Evolutionary conservation across 64 coral and sea anemone genomes (phyloP).

Genomic region (Actinia equina): DNA sequence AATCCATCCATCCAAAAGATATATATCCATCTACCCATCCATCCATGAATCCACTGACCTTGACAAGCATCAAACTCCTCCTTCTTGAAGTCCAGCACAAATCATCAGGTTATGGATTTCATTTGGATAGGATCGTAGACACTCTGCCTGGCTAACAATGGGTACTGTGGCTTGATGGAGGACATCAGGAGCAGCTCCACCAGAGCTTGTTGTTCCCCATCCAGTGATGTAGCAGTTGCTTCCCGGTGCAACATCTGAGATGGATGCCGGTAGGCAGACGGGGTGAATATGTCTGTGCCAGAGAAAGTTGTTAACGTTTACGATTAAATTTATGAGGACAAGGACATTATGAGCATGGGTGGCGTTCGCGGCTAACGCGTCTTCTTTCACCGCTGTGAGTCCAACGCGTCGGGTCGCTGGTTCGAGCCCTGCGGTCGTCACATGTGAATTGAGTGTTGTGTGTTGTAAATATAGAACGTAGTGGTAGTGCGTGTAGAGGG

Average conservation of each 20-base stretch:
- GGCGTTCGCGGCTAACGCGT: too few relatives aligned
- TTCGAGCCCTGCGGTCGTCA: too few relatives aligned
- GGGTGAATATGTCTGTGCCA: constrained; percentile 27
- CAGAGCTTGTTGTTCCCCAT: constrained; percentile 44
- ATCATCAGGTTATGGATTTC: constrained; percentile 35
- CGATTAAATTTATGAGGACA: neutral
- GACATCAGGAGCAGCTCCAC: constrained; percentile 14
- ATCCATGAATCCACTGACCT: neutral
- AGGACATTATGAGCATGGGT: too few relatives aligned
- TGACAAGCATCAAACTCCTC: constrained; percentile 58
- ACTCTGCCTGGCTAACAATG: constrained; percentile 24
- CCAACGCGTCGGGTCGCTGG: too few relatives aligned
- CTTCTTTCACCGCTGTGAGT: too few relatives aligned
- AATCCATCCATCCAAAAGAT: too few relatives aligned
- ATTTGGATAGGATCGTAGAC: constrained; percentile 18
- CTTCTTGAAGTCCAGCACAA: constrained; percentile 42
- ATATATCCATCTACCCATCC: neutral
- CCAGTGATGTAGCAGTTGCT: constrained; percentile 58
- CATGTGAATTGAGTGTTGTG: too few relatives aligned
- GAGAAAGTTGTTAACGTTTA: neutral
- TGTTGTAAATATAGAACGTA: too few relatives aligned
- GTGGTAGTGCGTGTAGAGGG: too few relatives aligned
- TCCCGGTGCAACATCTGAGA: neutral
- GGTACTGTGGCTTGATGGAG: constrained; percentile 55
- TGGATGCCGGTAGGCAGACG: constrained; percentile 41